These are phyloP conservation scores for Hemibagrus guttatus DNA, from an alignment of 2,797 vertebrate species.

Conservation along the genomic window DNA sequence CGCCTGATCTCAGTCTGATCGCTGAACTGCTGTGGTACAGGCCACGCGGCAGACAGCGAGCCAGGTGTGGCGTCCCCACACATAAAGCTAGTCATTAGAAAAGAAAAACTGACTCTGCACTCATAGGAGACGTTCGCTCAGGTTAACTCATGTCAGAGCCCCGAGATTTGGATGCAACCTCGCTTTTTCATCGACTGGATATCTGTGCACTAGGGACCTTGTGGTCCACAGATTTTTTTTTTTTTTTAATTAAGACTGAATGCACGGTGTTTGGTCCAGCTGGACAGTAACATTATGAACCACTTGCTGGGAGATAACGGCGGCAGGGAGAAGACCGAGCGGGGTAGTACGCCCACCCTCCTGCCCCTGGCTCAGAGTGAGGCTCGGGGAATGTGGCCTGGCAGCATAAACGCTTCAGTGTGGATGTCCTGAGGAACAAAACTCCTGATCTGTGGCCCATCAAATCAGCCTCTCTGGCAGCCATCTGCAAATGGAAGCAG, in stretches of 20 bases:
- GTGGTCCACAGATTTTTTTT: conserved; percentile 25
- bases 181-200: not conserved
- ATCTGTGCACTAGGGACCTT: conserved; percentile 27
- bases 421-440: conserved; percentile 65
- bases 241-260: not conserved
- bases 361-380: conserved; percentile 51
- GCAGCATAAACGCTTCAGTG: conserved; percentile 69
- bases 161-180: too few relatives aligned
- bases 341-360: conserved; percentile 71
- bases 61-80: conserved; percentile 23
- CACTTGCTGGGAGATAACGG: conserved; percentile 61
- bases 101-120: not conserved
- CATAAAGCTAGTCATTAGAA: not conserved
- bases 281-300: conserved; percentile 63
- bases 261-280: conserved; percentile 32
- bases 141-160: not conserved
- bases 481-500: conserved; percentile 74
- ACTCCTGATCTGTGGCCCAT: conserved; percentile 63
- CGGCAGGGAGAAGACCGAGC: conserved; percentile 60
- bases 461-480: conserved; percentile 71
- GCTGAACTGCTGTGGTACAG: conserved; percentile 5
- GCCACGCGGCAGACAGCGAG: conserved; percentile 20
- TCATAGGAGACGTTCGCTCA: not conserved
- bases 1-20: conserved; percentile 18
- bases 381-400: conserved; percentile 33